phyloP scores from a whole-genome alignment of 2,113 vertebrate species.

The Nyctibius bracteatus region DNA sequence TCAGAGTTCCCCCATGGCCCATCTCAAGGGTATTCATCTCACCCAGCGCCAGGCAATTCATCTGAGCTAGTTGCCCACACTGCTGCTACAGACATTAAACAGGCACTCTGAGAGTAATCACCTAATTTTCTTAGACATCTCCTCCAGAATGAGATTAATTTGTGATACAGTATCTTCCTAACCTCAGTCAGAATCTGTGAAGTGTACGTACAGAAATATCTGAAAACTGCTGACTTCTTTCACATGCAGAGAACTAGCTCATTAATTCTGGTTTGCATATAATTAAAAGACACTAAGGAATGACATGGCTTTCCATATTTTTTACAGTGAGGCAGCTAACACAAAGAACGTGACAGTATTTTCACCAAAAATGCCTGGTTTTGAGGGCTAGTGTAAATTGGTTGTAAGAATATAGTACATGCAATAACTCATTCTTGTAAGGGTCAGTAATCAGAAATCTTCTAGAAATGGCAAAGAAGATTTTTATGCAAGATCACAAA shows the following conservation, averaged over 20 bases:
- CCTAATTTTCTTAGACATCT: constrained; percentile 26
- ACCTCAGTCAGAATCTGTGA: constrained; percentile 9
- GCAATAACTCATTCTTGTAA: background rate
- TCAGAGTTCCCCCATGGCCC: fast-evolving
- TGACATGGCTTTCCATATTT: background rate
- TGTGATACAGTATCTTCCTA: constrained; percentile 1
- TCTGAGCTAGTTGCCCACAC: background rate
- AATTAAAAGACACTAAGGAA: background rate
- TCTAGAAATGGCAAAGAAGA: background rate
- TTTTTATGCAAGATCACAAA: background rate
- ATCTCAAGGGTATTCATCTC: background rate
- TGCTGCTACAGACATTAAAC: background rate
- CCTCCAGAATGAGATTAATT: constrained; percentile 36
- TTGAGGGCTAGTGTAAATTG: background rate
- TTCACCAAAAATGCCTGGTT: background rate
- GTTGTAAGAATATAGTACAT: background rate
- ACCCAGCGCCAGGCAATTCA: background rate
- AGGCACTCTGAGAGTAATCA: background rate
- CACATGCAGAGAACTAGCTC: background rate
- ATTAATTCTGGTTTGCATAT: constrained; percentile 14
- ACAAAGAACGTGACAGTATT: background rate
- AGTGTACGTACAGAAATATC: background rate
- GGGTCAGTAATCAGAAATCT: background rate
- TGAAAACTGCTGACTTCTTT: constrained; percentile 19
- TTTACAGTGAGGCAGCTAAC: background rate